phyloP scores from a whole-genome alignment of 1,140 invertebrate genomes.

The Ylistrum balloti region DNA sequence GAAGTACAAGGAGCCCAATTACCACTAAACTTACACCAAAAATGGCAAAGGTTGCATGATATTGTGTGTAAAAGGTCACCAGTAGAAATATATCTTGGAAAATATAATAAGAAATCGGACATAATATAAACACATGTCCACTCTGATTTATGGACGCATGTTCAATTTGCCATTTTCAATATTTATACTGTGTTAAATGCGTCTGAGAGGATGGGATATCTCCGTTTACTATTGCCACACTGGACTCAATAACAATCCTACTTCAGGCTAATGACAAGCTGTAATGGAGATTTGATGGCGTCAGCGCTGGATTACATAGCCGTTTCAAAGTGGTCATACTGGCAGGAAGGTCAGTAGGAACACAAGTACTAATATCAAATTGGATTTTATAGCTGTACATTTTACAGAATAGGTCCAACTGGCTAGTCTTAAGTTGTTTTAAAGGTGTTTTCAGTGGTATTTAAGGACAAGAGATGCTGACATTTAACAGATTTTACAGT shows the following conservation, averaged over 20 bases:
- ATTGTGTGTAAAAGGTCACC: neutral
- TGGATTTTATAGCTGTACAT: neutral
- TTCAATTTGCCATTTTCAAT: conserved; percentile 31
- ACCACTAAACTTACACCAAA: neutral
- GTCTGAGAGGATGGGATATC: neutral
- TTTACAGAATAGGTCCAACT: conserved; percentile 13
- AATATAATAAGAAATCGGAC: conserved; percentile 4
- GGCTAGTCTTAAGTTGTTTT: conserved; percentile 15
- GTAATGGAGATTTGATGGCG: conserved; percentile 12
- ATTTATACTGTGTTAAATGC: neutral
- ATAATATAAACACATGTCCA: neutral
- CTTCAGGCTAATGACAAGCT: neutral
- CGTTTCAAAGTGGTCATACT: neutral
- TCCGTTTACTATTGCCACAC: neutral
- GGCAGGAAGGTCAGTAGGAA: neutral
- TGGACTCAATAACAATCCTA: neutral
- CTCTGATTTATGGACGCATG: neutral
- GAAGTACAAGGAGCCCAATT: neutral
- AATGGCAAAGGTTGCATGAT: neutral
- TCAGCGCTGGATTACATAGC: neutral
- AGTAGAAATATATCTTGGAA: neutral
- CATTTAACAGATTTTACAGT: neutral
- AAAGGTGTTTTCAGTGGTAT: neutral
- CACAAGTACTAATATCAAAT: neutral
- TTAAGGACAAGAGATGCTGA: neutral